A percentile compares a stretch with the other conserved stretches of the same genome.
phyloP scores from a whole-genome alignment of 2,113 vertebrate species.

The Centropus bengalensis region DNA sequence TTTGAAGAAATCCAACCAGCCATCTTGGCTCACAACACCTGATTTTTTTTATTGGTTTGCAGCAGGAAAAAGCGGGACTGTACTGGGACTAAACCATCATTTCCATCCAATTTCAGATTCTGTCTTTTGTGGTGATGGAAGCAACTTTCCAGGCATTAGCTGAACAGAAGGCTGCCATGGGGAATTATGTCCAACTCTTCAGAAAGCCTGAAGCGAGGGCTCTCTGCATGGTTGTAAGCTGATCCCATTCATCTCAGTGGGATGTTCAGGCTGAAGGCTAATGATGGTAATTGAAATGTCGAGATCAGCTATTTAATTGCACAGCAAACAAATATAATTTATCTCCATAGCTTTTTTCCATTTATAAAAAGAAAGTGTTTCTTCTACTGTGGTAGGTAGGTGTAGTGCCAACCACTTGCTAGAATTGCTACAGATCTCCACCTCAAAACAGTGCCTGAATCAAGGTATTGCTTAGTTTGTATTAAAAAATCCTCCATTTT shows the following conservation, averaged over 20 bases:
- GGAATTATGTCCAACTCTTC: neutral
- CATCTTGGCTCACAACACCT: neutral
- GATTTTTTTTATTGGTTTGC: neutral
- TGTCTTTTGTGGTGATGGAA: neutral
- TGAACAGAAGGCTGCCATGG: neutral
- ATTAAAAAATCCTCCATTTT: neutral
- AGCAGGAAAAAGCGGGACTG: neutral
- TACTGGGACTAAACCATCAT: neutral
- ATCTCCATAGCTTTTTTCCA: neutral
- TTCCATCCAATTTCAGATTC: neutral
- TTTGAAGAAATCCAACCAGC: neutral
- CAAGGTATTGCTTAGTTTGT: neutral
- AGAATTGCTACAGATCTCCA: neutral
- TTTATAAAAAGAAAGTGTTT: neutral
- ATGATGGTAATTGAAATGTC: conserved; percentile 29
- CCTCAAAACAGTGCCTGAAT: neutral
- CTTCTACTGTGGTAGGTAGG: neutral
- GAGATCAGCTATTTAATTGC: conserved; percentile 33
- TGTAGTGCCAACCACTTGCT: neutral
- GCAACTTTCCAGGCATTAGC: neutral
- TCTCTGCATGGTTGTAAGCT: neutral
- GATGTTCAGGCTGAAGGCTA: neutral
- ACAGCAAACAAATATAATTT: neutral
- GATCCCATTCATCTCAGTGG: neutral
- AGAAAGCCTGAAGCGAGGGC: neutral